Evolutionary conservation across 1,140 invertebrate species (phyloP).

Genomic region (Zaprionus inermis): DNA sequence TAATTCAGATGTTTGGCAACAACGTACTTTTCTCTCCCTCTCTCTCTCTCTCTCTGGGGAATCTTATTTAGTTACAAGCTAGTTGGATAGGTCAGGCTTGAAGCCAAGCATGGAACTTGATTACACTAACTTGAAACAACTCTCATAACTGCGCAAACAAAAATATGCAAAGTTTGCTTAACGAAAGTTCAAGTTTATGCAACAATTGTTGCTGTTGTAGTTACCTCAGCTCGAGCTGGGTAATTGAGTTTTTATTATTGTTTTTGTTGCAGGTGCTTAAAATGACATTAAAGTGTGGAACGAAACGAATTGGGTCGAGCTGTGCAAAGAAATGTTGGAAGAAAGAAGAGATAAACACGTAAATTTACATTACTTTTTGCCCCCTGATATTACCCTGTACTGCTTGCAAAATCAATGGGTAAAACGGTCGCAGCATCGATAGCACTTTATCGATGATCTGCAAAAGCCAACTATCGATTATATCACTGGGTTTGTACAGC

Average conservation of each 20-base stretch:
- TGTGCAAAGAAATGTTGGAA: neutral
- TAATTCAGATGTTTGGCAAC: slow-evolving; percentile 27
- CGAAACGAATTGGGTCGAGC: no score
- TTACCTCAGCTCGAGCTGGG: slow-evolving; percentile 26
- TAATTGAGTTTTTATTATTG: slow-evolving; percentile 34
- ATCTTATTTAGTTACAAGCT: slow-evolving; percentile 20
- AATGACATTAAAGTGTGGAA: slow-evolving; percentile 49
- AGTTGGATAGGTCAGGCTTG: slow-evolving; percentile 59
- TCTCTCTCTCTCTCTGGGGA: neutral
- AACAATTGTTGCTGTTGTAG: slow-evolving; percentile 26
- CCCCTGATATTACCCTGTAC: slow-evolving; percentile 19
- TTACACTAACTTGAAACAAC: neutral
- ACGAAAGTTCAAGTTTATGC: slow-evolving; percentile 51
- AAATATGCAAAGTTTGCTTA: slow-evolving; percentile 52
- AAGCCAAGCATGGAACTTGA: slow-evolving; percentile 60
- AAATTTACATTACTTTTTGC: slow-evolving; percentile 37
- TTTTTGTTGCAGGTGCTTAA: slow-evolving; percentile 72
- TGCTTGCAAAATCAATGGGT: no score
- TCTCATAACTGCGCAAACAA: slow-evolving; percentile 36
- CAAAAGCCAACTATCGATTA: no score
- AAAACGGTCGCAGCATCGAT: no score
- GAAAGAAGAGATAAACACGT: slow-evolving; percentile 16
- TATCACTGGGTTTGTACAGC: no score
- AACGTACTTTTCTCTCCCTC: slow-evolving; percentile 1
- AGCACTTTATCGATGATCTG: neutral